A percentile compares a stretch with the other conserved stretches of the same genome.
phyloP scores from a whole-genome alignment of 2,888 invertebrate species.

The Orthonychiurus folsomi region DNA sequence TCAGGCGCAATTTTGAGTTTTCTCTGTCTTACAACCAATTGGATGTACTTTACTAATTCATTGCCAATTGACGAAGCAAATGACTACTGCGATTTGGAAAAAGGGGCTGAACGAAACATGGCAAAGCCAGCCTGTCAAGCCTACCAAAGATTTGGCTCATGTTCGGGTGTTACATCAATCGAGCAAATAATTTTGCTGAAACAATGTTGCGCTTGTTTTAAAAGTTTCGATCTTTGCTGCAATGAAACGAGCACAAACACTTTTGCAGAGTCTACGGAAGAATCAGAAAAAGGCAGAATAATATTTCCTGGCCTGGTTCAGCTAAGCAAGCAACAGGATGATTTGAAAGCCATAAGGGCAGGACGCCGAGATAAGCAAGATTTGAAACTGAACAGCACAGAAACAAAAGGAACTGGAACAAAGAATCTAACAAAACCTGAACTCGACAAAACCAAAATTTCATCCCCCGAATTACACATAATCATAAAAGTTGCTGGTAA shows the following conservation, averaged over 20 bases:
- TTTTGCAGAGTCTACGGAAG: not conserved
- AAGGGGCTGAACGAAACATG: not conserved
- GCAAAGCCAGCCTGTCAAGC: not conserved
- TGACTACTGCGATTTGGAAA: no score
- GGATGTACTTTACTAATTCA: no score
- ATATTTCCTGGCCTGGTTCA: not conserved
- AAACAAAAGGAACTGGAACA: not conserved
- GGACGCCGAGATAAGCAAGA: no score
- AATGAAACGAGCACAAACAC: not conserved
- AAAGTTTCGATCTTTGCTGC: not conserved
- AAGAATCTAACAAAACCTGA: not conserved
- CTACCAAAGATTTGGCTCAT: not conserved
- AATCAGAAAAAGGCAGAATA: not conserved
- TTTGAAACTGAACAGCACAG: no score
- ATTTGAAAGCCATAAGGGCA: no score
- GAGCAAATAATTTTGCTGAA: not conserved
- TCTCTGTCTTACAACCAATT: no score
- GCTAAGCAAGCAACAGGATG: no score
- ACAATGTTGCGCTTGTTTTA: not conserved
- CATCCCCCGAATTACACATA: no score
- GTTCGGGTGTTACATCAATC: not conserved
- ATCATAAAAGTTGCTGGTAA: no score
- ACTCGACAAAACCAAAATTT: no score
- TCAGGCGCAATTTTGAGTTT: no score
- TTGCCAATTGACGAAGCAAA: no score